phyloP scores from a whole-genome alignment of 23 tunicate species.

The Ciona savignyi region DNA sequence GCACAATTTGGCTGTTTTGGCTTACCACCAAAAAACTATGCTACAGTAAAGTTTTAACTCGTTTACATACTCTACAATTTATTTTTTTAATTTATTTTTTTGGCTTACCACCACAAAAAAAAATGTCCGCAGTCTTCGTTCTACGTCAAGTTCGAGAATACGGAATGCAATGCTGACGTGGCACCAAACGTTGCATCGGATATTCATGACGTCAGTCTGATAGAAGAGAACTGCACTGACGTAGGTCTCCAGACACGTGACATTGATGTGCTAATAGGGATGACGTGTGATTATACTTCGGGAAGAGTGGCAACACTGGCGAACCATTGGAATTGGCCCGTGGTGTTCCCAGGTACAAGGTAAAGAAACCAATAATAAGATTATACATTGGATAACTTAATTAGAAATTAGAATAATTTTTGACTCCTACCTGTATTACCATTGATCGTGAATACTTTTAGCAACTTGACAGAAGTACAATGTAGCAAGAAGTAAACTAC shows the following conservation, averaged over 20 bases:
- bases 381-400: too few species aligned
- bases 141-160: constrained; percentile 20
- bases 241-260: constrained; percentile 1
- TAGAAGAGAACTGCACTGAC: constrained; percentile 17
- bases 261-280: constrained; percentile 43
- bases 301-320: constrained; percentile 49
- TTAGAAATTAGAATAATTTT: not conserved
- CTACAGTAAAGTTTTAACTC: too few species aligned
- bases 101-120: too few species aligned
- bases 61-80: too few species aligned
- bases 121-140: constrained; percentile 26
- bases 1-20: too few species aligned
- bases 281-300: constrained; percentile 61
- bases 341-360: constrained; percentile 64
- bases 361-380: too few species aligned
- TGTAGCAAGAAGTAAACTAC: too few species aligned
- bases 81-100: too few species aligned
- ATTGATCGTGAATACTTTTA: too few species aligned
- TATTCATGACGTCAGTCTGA: constrained; percentile 21
- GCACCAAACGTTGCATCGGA: constrained; percentile 41
- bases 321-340: constrained; percentile 76
- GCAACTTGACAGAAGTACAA: too few species aligned
- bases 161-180: constrained; percentile 49
- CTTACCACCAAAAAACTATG: too few species aligned
- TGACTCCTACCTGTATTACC: constrained; percentile 3